Percentiles rank a stretch among this genome's conserved stretches.
Conservation (phyloP, 2,113 vertebrate species). For the Campylomormyrus tamandua region DNA sequence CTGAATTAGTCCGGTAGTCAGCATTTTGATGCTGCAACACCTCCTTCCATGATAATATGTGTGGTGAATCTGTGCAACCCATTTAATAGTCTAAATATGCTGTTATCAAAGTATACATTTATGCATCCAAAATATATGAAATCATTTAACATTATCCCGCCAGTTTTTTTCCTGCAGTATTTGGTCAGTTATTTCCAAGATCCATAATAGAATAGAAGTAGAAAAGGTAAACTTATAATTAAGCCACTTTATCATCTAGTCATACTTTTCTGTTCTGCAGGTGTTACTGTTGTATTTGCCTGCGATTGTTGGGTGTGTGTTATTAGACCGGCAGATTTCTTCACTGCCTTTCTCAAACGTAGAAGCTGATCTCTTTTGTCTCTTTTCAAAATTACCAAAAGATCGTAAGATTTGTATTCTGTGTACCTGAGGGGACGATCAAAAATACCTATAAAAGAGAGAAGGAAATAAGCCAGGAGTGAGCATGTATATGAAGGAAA, state of each 20-base stretch:
- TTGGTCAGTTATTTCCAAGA: background rate
- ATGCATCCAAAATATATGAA: background rate
- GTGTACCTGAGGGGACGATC: background rate
- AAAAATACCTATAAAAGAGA: constrained; percentile 6
- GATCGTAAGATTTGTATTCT: background rate
- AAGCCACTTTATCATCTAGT: background rate
- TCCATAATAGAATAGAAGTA: background rate
- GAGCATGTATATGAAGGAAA: constrained; percentile 43
- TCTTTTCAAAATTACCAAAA: background rate
- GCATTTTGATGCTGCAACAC: background rate
- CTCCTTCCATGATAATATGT: background rate
- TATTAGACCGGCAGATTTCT: background rate
- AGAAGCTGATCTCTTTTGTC: background rate
- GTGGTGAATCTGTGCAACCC: background rate
- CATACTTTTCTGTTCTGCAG: background rate
- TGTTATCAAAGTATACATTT: background rate
- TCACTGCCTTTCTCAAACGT: background rate
- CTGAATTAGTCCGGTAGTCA: background rate
- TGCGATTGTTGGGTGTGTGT: background rate
- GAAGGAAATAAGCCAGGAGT: constrained; percentile 52
- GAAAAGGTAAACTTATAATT: background rate
- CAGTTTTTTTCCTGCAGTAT: background rate
- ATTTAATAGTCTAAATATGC: background rate
- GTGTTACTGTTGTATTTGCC: background rate
- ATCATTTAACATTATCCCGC: background rate